A percentile compares a stretch with the other conserved stretches of the same genome.
Evolutionary conservation across 2,113 vertebrate genomes (phyloP).

Genomic region (Glaucomys volans): DNA sequence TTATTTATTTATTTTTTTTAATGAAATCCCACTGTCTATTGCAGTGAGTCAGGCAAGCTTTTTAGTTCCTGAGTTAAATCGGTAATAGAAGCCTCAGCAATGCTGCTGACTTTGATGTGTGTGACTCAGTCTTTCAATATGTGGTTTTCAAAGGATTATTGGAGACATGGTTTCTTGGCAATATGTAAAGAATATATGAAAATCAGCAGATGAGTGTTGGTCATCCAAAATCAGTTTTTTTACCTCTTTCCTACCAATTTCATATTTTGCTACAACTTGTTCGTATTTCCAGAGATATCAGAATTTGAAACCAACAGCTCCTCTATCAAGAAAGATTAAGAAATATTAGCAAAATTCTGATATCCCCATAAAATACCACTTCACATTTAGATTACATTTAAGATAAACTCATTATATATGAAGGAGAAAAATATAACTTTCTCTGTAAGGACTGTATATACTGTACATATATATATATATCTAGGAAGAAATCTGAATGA

Average conservation of each 20-base stretch:
- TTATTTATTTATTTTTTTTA: conserved; percentile 1
- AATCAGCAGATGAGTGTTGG: conserved; percentile 1
- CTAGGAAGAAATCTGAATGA: conserved; percentile 75
- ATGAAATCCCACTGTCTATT: conserved; percentile 45
- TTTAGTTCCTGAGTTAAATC: conserved; percentile 24
- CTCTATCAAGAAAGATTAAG: conserved; percentile 32
- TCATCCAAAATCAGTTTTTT: conserved; percentile 60
- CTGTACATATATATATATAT: conserved; percentile 88
- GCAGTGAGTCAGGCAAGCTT: neutral
- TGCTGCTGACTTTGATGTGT: neutral
- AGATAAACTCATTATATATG: conserved; percentile 10
- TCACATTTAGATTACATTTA: conserved; percentile 57
- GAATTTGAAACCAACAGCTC: conserved; percentile 29
- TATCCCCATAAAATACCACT: conserved; percentile 41
- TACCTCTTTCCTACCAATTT: conserved; percentile 53
- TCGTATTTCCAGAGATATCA: neutral
- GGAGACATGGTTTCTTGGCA: conserved; percentile 59
- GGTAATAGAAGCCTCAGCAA: neutral
- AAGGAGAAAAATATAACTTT: conserved; percentile 64
- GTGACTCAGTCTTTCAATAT: conserved; percentile 32
- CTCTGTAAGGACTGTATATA: conserved; percentile 84
- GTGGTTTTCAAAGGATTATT: conserved; percentile 59
- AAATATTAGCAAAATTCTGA: conserved; percentile 50
- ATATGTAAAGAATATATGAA: conserved; percentile 56
- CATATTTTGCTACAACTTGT: neutral